Conservation (phyloP, 2,888 invertebrate genomes). For the Polydrusus pterygomalis region DNA sequence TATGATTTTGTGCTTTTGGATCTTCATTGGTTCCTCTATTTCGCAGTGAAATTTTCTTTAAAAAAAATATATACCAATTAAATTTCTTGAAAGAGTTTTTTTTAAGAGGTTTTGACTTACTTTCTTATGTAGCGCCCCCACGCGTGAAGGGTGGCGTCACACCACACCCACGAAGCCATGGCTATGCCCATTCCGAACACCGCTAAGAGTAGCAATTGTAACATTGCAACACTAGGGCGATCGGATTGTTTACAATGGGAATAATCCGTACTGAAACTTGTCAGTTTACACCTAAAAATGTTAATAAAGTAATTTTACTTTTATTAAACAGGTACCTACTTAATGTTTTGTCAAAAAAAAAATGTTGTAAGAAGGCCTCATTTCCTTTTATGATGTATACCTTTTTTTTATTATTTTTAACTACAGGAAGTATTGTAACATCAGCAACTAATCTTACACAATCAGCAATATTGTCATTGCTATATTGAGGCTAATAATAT, state of each 20-base stretch:
- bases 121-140: slow-evolving; percentile 91
- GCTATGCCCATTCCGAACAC: slow-evolving; percentile 89
- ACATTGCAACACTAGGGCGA: slow-evolving; percentile 87
- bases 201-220: slow-evolving; percentile 87
- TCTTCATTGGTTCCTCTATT: slow-evolving; percentile 80
- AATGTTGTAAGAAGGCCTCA: too few relatives aligned
- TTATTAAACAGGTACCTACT: too few relatives aligned
- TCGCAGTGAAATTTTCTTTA: slow-evolving; percentile 83
- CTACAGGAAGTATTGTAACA: too few relatives aligned
- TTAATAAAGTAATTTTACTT: too few relatives aligned
- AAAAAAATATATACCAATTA: not conserved
- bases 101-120: slow-evolving; percentile 71
- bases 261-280: slow-evolving; percentile 68
- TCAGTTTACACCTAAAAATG: slow-evolving; percentile 72
- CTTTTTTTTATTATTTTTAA: too few relatives aligned
- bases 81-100: not conserved
- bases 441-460: too few relatives aligned
- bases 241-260: slow-evolving; percentile 79
- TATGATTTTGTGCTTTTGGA: slow-evolving; percentile 91
- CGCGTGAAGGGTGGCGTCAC: slow-evolving; percentile 85
- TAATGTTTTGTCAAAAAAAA: too few relatives aligned
- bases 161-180: slow-evolving; percentile 97
- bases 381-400: too few relatives aligned
- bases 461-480: too few relatives aligned
- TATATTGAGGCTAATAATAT: too few relatives aligned